A percentile compares a stretch with the other conserved stretches of the same genome.
phyloP scores from a whole-genome alignment of 2,888 invertebrate genomes.

The Caenorhabditis panamensis region DNA sequence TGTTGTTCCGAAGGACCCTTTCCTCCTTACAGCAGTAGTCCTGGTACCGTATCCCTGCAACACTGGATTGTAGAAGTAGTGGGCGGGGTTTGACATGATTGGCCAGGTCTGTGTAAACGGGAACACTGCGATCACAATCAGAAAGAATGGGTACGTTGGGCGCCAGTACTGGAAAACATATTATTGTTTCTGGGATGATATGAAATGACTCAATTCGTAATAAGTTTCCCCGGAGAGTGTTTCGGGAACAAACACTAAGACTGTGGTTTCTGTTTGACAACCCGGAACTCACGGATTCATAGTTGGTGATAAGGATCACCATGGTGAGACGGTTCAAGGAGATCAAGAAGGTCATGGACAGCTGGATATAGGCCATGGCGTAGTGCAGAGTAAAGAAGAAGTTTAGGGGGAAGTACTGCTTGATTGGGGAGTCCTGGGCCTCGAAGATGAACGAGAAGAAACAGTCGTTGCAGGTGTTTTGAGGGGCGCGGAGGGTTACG shows the following conservation, averaged over 20 bases:
- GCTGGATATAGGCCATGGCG: conserved; percentile 52
- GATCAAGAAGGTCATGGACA: conserved; percentile 47
- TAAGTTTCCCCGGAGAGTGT: background rate
- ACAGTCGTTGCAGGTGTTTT: conserved; percentile 59
- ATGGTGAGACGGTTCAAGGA: conserved; percentile 51
- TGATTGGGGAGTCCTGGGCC: background rate
- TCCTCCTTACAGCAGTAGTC: background rate
- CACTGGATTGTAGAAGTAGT: conserved; percentile 22
- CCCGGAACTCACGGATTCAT: conserved; percentile 31
- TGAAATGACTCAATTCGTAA: background rate
- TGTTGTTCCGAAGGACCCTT: background rate
- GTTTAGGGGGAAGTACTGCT: conserved; percentile 23
- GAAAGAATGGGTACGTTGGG: conserved; percentile 14
- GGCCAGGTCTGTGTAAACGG: conserved; percentile 36
- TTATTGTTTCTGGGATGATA: too few relatives aligned
- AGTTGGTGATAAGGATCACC: conserved; percentile 39
- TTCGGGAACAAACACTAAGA: too few relatives aligned
- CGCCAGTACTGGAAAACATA: conserved; percentile 25
- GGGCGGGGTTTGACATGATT: conserved; percentile 26
- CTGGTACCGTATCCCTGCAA: conserved; percentile 30
- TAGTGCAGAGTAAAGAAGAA: conserved; percentile 54
- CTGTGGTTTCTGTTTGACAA: background rate
- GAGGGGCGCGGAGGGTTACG: conserved; percentile 57
- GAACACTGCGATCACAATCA: conserved; percentile 5
- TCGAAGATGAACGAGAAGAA: conserved; percentile 47